A percentile compares a stretch with the other conserved stretches of the same genome.
These are phyloP conservation scores for Paradisaea rubra DNA, from an alignment of 2,113 vertebrate species.

Conservation along the genomic window DNA sequence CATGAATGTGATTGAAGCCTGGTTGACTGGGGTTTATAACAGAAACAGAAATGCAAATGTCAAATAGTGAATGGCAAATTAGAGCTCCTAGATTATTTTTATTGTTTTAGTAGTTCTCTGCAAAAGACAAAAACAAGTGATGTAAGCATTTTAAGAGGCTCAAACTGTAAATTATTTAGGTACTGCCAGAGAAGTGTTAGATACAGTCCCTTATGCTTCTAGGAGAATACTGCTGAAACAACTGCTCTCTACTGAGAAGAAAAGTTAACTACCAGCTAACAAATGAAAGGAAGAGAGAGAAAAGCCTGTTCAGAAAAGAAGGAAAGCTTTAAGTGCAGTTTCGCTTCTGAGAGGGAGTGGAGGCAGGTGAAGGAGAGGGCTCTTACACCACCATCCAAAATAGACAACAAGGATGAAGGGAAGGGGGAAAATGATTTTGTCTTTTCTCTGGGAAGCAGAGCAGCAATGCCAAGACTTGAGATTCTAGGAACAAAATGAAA, in stretches of 20 bases:
- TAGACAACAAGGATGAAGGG: neutral
- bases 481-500: neutral
- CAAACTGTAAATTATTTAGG: neutral
- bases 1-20: neutral
- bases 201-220: neutral
- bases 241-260: neutral
- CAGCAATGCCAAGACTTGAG: neutral
- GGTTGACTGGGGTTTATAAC: neutral
- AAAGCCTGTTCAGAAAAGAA: neutral
- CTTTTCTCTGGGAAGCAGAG: neutral
- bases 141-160: neutral
- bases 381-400: neutral
- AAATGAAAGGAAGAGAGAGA: neutral
- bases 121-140: neutral
- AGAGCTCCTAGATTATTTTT: neutral
- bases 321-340: neutral
- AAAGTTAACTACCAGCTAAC: neutral
- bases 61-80: neutral
- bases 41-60: slow-evolving; percentile 9
- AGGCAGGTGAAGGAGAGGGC: neutral
- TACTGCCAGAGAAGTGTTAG: neutral
- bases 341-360: neutral
- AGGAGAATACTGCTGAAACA: neutral
- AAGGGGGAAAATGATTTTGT: neutral
- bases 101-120: neutral